phyloP scores from a whole-genome alignment of 1,140 invertebrate species.

The Maniola jurtina region DNA sequence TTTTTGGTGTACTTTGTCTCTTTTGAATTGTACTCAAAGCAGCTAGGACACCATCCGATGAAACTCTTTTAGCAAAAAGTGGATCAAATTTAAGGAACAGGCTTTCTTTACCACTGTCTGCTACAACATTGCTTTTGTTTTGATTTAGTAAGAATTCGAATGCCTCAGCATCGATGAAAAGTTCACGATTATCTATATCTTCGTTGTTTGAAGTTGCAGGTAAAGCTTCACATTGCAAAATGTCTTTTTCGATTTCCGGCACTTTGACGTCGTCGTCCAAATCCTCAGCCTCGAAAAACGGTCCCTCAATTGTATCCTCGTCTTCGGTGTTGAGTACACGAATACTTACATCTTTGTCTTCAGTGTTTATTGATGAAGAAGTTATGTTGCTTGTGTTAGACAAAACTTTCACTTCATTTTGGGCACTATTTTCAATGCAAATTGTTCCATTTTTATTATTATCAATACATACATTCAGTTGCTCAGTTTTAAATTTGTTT shows the following conservation, averaged over 20 bases:
- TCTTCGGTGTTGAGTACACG: constrained; percentile 64
- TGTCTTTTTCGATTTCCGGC: constrained; percentile 37
- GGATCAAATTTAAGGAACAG: constrained; percentile 73
- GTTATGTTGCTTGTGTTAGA: constrained; percentile 39
- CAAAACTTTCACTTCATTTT: constrained; percentile 36
- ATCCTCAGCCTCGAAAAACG: constrained; percentile 62
- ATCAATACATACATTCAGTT: constrained; percentile 11
- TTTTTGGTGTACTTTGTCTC: constrained; percentile 60
- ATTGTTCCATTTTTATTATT: not conserved
- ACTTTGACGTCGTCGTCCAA: constrained; percentile 29
- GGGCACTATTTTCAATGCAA: not conserved
- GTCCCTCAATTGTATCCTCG: constrained; percentile 73
- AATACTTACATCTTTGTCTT: constrained; percentile 44
- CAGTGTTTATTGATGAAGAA: constrained; percentile 45
- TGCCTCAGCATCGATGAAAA: constrained; percentile 71
- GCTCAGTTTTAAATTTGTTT: not conserved
- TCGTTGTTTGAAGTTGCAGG: constrained; percentile 42
- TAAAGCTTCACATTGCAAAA: constrained; percentile 51
- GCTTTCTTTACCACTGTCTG: constrained; percentile 70
- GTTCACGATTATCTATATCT: constrained; percentile 50
- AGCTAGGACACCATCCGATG: constrained; percentile 54
- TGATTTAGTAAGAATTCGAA: constrained; percentile 71
- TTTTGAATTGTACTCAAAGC: constrained; percentile 54
- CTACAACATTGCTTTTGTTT: constrained; percentile 58
- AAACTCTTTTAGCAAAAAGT: constrained; percentile 64